These are phyloP conservation scores for Panopea generosa DNA, from an alignment of 2,888 invertebrate genomes.

Conservation along the genomic window DNA sequence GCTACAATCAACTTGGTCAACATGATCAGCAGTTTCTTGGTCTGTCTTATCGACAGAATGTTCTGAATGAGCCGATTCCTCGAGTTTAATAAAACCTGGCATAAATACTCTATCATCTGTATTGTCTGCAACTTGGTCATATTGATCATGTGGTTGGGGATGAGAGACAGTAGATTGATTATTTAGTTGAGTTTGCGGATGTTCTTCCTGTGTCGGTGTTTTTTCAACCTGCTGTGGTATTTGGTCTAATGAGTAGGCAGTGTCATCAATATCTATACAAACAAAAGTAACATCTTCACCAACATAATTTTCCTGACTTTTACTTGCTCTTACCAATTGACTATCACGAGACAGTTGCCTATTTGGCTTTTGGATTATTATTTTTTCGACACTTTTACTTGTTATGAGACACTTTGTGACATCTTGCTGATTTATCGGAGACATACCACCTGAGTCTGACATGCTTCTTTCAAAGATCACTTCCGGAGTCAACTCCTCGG, in stretches of 20 bases:
- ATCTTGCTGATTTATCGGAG: conserved; percentile 50
- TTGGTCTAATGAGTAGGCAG: conserved; percentile 94
- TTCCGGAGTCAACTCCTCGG: conserved; percentile 57
- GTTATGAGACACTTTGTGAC: conserved; percentile 43
- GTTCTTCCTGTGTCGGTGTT: conserved; percentile 40
- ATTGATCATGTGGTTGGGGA: conserved; percentile 1
- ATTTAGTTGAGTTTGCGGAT: background rate
- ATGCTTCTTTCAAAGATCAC: conserved; percentile 59
- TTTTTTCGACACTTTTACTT: conserved; percentile 82
- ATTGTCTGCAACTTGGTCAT: conserved; percentile 46
- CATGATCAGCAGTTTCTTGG: background rate
- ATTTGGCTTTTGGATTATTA: conserved; percentile 55
- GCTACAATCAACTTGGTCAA: background rate
- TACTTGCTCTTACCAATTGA: conserved; percentile 93
- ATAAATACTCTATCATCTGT: conserved; percentile 76
- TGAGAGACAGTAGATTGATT: conserved; percentile 39
- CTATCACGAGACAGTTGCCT: conserved; percentile 44
- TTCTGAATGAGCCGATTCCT: conserved; percentile 62
- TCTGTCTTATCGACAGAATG: background rate
- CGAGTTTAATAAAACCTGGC: conserved; percentile 80
- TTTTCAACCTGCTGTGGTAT: conserved; percentile 59
- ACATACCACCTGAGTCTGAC: conserved; percentile 65
- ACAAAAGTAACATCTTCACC: conserved; percentile 92
- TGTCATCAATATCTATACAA: conserved; percentile 96
- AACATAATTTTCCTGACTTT: conserved; percentile 95